Conservation (phyloP, 1,140 invertebrate species). For the Bemisia tabaci region DNA sequence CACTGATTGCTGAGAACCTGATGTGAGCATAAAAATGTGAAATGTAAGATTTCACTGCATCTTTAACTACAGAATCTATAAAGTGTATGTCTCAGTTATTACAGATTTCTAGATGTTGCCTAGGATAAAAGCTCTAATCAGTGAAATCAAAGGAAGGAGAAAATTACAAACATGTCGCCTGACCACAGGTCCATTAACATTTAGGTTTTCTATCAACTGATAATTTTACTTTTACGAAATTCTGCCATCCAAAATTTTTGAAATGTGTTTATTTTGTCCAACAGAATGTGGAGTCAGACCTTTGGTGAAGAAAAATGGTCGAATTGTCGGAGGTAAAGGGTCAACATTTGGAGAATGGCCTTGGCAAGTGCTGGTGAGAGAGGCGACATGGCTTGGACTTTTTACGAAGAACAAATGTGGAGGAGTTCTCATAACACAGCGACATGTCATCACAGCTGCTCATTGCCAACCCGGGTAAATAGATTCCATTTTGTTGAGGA, state of each 20-base stretch:
- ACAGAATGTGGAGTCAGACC: conserved; percentile 78
- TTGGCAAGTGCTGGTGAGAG: conserved; percentile 83
- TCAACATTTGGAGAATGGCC: conserved; percentile 78
- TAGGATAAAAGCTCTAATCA: too few species aligned
- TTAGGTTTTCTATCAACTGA: neutral
- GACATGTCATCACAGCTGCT: conserved; percentile 78
- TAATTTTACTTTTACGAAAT: conserved; percentile 3
- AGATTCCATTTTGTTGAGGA: conserved; percentile 4
- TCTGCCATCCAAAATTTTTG: too few species aligned
- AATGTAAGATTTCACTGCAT: too few species aligned
- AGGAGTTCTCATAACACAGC: conserved; percentile 72
- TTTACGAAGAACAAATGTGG: conserved; percentile 96
- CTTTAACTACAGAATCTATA: too few species aligned
- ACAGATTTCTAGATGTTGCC: too few species aligned
- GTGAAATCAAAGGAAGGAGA: too few species aligned
- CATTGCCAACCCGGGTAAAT: conserved; percentile 86
- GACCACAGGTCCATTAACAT: too few species aligned
- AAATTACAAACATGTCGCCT: too few species aligned
- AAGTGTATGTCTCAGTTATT: too few species aligned
- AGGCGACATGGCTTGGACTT: conserved; percentile 82
- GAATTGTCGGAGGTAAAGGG: conserved; percentile 81
- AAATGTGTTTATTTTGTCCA: conserved; percentile 17
- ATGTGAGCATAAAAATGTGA: too few species aligned
- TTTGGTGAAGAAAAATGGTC: conserved; percentile 51
- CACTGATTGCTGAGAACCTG: too few species aligned